Percentiles rank a stretch among this genome's conserved stretches.
Evolutionary conservation across 2,888 invertebrate species (phyloP).

Genomic region (Congeria kusceri): DNA sequence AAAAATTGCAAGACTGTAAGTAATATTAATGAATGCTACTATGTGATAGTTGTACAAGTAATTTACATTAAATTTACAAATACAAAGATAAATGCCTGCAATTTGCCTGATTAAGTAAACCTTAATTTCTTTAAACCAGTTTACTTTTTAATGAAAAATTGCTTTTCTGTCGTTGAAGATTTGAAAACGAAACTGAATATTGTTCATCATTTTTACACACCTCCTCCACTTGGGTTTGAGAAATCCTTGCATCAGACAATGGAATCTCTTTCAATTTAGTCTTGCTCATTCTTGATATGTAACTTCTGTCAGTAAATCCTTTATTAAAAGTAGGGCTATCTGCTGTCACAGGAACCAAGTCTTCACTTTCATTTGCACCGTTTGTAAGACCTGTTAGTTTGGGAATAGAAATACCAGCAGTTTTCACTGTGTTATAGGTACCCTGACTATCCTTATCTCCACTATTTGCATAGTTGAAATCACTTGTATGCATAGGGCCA

Average conservation of each 20-base stretch:
- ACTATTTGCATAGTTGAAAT: neutral
- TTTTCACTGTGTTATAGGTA: slow-evolving; percentile 6
- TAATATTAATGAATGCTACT: no score
- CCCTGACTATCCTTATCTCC: slow-evolving; percentile 6
- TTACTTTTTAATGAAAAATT: no score
- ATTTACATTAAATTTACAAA: no score
- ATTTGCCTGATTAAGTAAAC: no score
- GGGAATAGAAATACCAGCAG: slow-evolving; percentile 36
- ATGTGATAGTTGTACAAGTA: no score
- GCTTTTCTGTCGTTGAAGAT: no score
- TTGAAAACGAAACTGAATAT: no score
- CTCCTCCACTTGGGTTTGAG: slow-evolving; percentile 36
- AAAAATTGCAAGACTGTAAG: no score
- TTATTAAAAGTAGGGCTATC: slow-evolving; percentile 47
- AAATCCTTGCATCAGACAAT: slow-evolving; percentile 71
- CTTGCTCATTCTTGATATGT: slow-evolving; percentile 72
- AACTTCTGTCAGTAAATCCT: slow-evolving; percentile 59
- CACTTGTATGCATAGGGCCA: no score
- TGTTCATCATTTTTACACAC: neutral
- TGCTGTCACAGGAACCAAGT: slow-evolving; percentile 19
- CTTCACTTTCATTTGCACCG: slow-evolving; percentile 28
- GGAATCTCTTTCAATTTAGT: slow-evolving; percentile 81
- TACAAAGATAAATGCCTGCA: no score
- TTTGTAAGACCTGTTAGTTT: slow-evolving; percentile 25
- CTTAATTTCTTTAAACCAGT: no score